phyloP scores from a whole-genome alignment of 2,113 vertebrate species.

The Fulmarus glacialis region DNA sequence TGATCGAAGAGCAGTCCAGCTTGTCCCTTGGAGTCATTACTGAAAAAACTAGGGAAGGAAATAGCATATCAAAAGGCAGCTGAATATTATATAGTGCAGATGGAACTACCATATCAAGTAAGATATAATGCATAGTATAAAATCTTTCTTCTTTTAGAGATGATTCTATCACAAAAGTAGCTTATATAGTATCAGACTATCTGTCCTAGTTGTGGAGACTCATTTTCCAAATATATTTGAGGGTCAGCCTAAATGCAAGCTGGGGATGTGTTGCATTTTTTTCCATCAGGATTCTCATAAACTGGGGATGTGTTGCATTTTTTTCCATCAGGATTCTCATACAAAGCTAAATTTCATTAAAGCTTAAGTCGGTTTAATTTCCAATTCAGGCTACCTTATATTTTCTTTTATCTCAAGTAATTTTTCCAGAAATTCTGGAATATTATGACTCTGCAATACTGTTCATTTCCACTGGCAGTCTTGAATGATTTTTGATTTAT shows the following conservation, averaged over 20 bases:
- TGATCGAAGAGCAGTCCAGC: conserved; percentile 8
- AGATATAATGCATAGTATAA: neutral
- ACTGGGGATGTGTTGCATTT: neutral
- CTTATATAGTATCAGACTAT: neutral
- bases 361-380: neutral
- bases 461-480: neutral
- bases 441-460: neutral
- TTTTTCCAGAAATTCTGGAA: neutral
- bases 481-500: neutral
- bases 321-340: neutral
- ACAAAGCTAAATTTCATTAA: neutral
- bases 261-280: neutral
- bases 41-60: neutral
- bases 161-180: neutral
- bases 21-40: neutral
- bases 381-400: neutral
- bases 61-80: neutral
- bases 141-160: neutral
- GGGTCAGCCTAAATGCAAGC: neutral
- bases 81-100: neutral
- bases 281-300: neutral
- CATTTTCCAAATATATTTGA: neutral
- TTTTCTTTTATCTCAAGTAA: neutral
- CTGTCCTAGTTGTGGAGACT: neutral
- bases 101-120: neutral